Conservation (phyloP, 2,888 invertebrate species). For the Siphlonurus alternatus region DNA sequence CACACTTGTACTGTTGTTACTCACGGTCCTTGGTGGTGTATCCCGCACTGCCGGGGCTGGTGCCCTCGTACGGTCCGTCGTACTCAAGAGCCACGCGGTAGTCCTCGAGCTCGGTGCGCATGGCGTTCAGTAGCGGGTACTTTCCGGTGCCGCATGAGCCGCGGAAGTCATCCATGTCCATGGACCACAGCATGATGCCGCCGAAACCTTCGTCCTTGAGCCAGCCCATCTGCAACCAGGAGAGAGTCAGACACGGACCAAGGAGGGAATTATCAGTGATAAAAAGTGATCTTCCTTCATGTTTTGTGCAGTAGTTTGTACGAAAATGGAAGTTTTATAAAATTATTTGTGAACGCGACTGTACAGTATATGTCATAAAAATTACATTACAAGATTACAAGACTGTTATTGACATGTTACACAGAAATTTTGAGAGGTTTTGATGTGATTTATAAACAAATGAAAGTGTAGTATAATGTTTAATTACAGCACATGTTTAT, state of each 20-base stretch:
- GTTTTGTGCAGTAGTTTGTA: background rate
- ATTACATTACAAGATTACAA: too few species aligned
- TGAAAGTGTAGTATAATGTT: too few species aligned
- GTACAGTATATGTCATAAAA: background rate
- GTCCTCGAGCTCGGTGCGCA: conserved; percentile 67
- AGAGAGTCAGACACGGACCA: background rate
- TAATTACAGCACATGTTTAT: too few species aligned
- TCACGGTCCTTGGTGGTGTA: conserved; percentile 83
- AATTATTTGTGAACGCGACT: background rate
- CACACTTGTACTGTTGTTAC: too few species aligned
- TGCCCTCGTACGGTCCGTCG: conserved; percentile 72
- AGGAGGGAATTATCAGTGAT: background rate
- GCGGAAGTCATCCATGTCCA: conserved; percentile 90
- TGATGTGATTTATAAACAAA: too few species aligned
- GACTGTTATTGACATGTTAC: too few species aligned
- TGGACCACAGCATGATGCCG: conserved; percentile 93
- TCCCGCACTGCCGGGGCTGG: conserved; percentile 44
- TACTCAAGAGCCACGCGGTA: conserved; percentile 69
- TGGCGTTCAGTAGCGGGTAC: conserved; percentile 73
- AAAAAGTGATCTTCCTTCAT: background rate
- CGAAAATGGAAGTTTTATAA: background rate
- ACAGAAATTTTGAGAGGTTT: too few species aligned
- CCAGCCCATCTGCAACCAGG: conserved; percentile 65
- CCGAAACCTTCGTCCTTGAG: conserved; percentile 85
- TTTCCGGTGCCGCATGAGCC: conserved; percentile 81